These are phyloP conservation scores for Tholera decimalis DNA, from an alignment of 2,888 invertebrate species.

Conservation along the genomic window DNA sequence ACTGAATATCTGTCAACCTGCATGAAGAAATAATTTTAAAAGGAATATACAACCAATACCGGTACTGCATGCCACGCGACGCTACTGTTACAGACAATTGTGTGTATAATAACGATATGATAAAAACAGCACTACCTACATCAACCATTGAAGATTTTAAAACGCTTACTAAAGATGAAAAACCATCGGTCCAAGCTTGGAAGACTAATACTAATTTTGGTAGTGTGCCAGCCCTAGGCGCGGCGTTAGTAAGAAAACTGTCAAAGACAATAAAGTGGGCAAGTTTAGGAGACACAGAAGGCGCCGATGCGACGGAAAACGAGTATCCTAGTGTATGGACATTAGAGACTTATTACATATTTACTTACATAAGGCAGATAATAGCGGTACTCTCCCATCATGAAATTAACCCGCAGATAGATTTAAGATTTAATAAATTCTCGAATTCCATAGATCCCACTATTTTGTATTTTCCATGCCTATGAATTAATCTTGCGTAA, in stretches of 20 bases:
- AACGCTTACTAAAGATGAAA: no score
- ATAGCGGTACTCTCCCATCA: constrained; percentile 22
- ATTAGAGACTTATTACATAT: constrained; percentile 26
- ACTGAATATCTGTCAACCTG: no score
- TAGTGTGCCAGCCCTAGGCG: constrained; percentile 13
- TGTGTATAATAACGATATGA: no score
- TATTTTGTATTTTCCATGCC: constrained; percentile 5
- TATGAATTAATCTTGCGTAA: not conserved
- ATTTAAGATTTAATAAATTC: constrained; percentile 34
- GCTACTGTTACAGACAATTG: no score
- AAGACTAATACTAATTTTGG: not conserved
- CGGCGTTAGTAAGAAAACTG: constrained; percentile 1
- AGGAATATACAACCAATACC: no score
- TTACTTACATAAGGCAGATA: constrained; percentile 46
- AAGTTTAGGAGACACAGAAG: constrained; percentile 27
- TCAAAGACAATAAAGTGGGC: constrained; percentile 33
- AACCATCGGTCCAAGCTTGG: no score
- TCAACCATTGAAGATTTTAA: no score
- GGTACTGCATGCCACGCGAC: no score
- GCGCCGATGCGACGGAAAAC: constrained; percentile 42
- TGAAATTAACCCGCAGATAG: constrained; percentile 26
- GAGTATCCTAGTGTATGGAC: constrained; percentile 31
- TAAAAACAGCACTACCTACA: no score
- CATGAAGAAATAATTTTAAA: no score
- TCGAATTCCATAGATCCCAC: constrained; percentile 9